These are phyloP conservation scores for Ochropacha duplaris DNA, from an alignment of 2,888 invertebrate genomes.

Conservation along the genomic window DNA sequence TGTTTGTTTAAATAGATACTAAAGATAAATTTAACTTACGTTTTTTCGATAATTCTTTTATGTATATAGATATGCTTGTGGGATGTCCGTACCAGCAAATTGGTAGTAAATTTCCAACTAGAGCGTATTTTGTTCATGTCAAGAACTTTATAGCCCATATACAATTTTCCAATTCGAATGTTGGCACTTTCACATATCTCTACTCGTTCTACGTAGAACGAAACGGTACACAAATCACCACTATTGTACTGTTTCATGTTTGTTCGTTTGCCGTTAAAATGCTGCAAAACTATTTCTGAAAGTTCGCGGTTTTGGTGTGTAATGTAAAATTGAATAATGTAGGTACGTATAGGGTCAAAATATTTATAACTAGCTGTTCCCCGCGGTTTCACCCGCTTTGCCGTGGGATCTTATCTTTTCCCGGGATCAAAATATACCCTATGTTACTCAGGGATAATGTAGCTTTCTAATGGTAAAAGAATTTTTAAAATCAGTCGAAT, in stretches of 20 bases:
- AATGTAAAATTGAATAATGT: too few species aligned
- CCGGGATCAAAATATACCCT: too few species aligned
- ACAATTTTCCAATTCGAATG: slow-evolving; percentile 57
- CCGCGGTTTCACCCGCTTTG: too few species aligned
- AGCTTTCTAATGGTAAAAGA: too few species aligned
- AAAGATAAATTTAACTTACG: not conserved
- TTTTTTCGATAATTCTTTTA: not conserved
- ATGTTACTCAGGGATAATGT: too few species aligned
- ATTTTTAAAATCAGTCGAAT: too few species aligned
- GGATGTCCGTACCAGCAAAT: slow-evolving; percentile 22
- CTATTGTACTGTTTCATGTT: slow-evolving; percentile 45
- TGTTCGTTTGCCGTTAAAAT: slow-evolving; percentile 40
- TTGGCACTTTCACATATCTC: slow-evolving; percentile 48
- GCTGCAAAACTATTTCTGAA: slow-evolving; percentile 26
- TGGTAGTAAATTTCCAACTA: slow-evolving; percentile 23
- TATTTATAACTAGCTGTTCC: too few species aligned
- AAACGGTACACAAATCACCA: slow-evolving; percentile 43
- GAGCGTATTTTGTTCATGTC: slow-evolving; percentile 44
- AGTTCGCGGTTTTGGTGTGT: not conserved
- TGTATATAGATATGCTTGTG: slow-evolving; percentile 15
- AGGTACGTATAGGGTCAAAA: too few species aligned
- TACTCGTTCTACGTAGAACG: slow-evolving; percentile 11
- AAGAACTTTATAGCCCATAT: slow-evolving; percentile 53
- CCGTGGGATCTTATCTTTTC: too few species aligned
- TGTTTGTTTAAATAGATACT: too few species aligned